phyloP scores from a whole-genome alignment of 2,888 invertebrate species.

The Dicycla oo region DNA sequence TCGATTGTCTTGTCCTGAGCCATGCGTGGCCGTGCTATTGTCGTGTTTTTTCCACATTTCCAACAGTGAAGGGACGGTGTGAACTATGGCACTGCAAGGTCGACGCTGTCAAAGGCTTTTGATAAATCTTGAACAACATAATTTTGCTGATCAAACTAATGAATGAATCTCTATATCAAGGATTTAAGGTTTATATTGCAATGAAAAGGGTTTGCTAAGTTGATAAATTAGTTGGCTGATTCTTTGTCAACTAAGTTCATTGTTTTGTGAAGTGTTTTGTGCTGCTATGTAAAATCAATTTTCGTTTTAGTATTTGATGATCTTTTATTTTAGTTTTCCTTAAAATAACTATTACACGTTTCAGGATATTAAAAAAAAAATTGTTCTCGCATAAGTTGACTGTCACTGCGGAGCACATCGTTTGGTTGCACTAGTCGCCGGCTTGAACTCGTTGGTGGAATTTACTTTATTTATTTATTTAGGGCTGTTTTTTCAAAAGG shows the following conservation, averaged over 20 bases:
- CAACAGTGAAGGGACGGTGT: conserved; percentile 89
- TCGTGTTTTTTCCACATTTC: conserved; percentile 87
- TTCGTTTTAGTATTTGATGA: conserved; percentile 25
- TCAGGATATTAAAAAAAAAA: neutral
- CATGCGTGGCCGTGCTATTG: conserved; percentile 85
- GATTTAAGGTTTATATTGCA: conserved; percentile 42
- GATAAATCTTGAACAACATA: conserved; percentile 72
- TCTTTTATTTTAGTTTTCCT: neutral
- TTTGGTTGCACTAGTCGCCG: no score
- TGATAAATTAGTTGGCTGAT: conserved; percentile 37
- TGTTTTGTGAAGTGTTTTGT: conserved; percentile 56
- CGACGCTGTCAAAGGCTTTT: conserved; percentile 84
- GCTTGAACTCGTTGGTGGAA: no score
- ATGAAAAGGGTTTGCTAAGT: neutral
- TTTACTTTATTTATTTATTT: no score
- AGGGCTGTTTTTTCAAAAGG: no score
- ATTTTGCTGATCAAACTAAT: conserved; percentile 47
- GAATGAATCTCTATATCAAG: conserved; percentile 21
- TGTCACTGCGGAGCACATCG: neutral
- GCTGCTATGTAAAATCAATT: conserved; percentile 46
- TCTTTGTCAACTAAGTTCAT: conserved; percentile 65
- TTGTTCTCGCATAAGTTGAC: neutral
- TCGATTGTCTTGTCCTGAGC: conserved; percentile 87
- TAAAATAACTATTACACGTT: neutral
- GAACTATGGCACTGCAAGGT: conserved; percentile 87